These are phyloP conservation scores for Diploptera punctata DNA, from an alignment of 2,888 invertebrate species.

Conservation along the genomic window DNA sequence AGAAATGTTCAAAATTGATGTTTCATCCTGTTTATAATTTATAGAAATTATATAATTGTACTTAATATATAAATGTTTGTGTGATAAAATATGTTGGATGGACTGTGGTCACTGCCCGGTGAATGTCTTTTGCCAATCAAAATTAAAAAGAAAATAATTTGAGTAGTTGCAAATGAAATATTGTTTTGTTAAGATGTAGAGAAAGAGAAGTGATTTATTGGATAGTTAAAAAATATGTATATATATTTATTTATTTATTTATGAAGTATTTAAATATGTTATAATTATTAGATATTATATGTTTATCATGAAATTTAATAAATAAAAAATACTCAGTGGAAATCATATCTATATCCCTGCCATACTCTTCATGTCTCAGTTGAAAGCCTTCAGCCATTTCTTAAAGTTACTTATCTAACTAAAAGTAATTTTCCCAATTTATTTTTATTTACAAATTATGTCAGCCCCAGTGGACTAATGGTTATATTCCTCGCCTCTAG, in stretches of 20 bases:
- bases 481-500: too few species aligned
- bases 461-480: too few species aligned
- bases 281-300: constrained; percentile 31
- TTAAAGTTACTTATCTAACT: too few species aligned
- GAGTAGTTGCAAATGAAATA: background rate
- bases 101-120: background rate
- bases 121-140: constrained; percentile 18
- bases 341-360: background rate
- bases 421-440: too few species aligned
- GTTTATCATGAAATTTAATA: constrained; percentile 28
- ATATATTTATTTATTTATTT: constrained; percentile 34
- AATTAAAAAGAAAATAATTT: background rate
- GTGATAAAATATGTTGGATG: too few species aligned
- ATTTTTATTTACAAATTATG: too few species aligned
- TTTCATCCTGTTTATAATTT: too few species aligned
- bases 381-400: too few species aligned
- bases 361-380: too few species aligned
- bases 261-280: constrained; percentile 23
- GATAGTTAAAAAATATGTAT: constrained; percentile 26
- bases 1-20: too few species aligned
- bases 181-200: background rate
- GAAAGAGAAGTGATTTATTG: constrained; percentile 7
- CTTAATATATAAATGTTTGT: too few species aligned
- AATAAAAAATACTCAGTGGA: constrained; percentile 7
- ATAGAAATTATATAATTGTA: too few species aligned